These are phyloP conservation scores for Cryptomyrus ogoouensis DNA, from an alignment of 2,113 vertebrate species.

Conservation along the genomic window DNA sequence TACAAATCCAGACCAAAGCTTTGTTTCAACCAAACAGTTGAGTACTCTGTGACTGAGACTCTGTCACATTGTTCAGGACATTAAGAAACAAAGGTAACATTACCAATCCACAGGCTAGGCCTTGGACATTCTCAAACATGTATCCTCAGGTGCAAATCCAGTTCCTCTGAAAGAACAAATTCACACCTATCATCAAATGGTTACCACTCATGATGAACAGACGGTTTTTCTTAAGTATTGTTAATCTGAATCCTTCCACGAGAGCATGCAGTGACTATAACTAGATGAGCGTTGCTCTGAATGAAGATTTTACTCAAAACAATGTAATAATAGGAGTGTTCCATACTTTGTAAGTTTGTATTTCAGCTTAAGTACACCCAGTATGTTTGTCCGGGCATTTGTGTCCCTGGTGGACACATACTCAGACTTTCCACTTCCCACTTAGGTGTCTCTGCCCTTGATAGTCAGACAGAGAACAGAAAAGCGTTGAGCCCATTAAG, in stretches of 20 bases:
- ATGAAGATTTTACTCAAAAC: background rate
- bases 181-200: background rate
- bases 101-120: background rate
- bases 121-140: background rate
- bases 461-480: background rate
- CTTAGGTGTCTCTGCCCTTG: background rate
- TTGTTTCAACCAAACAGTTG: no score
- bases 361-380: background rate
- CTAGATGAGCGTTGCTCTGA: background rate
- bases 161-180: background rate
- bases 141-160: background rate
- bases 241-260: background rate
- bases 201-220: background rate
- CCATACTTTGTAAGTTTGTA: background rate
- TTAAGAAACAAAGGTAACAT: background rate
- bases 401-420: background rate
- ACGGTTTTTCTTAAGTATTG: background rate
- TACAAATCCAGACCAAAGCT: no score
- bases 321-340: background rate
- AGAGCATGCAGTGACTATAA: background rate
- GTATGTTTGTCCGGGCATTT: background rate
- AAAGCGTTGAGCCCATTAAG: background rate
- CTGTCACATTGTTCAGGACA: background rate
- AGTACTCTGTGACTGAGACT: background rate
- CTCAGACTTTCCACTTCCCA: background rate